Evolutionary conservation across 2,113 vertebrate species (phyloP).

Genomic region (Ameiurus melas): DNA sequence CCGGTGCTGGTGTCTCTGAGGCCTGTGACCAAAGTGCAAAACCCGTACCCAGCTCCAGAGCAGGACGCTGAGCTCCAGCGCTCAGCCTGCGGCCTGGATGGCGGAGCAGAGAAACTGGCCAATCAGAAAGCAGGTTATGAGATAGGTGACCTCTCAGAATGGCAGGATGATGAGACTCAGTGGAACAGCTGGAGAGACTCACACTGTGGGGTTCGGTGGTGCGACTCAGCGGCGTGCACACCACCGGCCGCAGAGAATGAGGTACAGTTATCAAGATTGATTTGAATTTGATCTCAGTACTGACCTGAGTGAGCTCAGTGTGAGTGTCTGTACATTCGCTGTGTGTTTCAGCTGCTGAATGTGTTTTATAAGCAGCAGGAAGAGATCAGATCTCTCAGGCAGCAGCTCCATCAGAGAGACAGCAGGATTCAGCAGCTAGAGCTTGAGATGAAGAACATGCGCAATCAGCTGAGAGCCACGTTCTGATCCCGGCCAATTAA

Average conservation of each 20-base stretch:
- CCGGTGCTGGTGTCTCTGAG: conserved; percentile 85
- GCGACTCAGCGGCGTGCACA: conserved; percentile 59
- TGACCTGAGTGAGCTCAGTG: background rate
- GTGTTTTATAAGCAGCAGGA: conserved; percentile 87
- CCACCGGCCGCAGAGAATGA: conserved; percentile 62
- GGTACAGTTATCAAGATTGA: conserved; percentile 43
- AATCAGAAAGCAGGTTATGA: conserved; percentile 63
- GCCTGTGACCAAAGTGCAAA: conserved; percentile 68
- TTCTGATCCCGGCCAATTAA: conserved; percentile 54
- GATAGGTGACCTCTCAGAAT: conserved; percentile 63
- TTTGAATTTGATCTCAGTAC: background rate
- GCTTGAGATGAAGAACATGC: conserved; percentile 77
- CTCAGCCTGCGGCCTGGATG: conserved; percentile 28
- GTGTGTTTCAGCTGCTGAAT: conserved; percentile 78
- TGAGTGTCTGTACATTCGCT: background rate
- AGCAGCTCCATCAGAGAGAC: conserved; percentile 77
- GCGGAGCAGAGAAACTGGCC: conserved; percentile 52
- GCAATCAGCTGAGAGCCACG: conserved; percentile 50
- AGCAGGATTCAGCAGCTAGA: conserved; percentile 79
- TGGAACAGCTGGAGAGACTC: conserved; percentile 54
- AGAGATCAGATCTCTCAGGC: conserved; percentile 81
- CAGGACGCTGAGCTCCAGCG: background rate
- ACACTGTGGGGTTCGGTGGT: conserved; percentile 53
- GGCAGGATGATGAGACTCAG: conserved; percentile 71
- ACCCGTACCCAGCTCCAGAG: conserved; percentile 61